Conservation (phyloP, 2,797 vertebrate species). For the Anas bahamensis region DNA sequence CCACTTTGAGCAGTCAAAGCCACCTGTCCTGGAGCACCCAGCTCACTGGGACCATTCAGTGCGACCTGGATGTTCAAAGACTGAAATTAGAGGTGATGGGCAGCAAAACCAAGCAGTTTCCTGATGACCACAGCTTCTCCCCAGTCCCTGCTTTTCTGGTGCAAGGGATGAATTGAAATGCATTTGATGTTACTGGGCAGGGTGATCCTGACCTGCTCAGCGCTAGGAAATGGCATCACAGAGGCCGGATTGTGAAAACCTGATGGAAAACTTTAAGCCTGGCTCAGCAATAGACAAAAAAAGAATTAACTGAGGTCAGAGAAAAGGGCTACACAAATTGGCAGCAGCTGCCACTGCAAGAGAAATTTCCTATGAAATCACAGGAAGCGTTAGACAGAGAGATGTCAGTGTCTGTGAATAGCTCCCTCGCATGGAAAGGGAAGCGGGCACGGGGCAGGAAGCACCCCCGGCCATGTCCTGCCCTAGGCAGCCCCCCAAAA, state of each 20-base stretch:
- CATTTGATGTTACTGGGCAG: not conserved
- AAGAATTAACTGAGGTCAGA: slow-evolving; percentile 6
- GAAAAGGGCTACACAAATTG: slow-evolving; percentile 1
- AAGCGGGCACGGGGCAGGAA: not conserved
- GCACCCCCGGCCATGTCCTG: not conserved
- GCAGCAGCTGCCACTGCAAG: slow-evolving; percentile 33
- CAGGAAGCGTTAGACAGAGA: slow-evolving; percentile 9
- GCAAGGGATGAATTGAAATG: not conserved
- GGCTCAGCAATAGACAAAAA: not conserved
- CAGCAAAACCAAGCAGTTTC: not conserved
- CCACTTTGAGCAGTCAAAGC: not conserved
- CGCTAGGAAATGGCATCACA: slow-evolving; percentile 6
- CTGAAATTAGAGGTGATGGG: not conserved
- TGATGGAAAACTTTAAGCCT: slow-evolving; percentile 20
- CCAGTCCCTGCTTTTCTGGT: not conserved
- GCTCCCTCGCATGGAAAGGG: not conserved
- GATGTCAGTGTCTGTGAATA: not conserved
- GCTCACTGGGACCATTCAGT: not conserved
- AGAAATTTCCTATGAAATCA: slow-evolving; percentile 38
- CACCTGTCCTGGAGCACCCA: not conserved
- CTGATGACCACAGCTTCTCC: not conserved
- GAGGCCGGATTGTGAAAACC: slow-evolving; percentile 3
- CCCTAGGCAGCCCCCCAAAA: not conserved
- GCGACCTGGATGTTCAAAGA: not conserved
- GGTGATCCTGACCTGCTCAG: not conserved